Conservation (phyloP, 2,113 vertebrate genomes). For the Chauna torquata region DNA sequence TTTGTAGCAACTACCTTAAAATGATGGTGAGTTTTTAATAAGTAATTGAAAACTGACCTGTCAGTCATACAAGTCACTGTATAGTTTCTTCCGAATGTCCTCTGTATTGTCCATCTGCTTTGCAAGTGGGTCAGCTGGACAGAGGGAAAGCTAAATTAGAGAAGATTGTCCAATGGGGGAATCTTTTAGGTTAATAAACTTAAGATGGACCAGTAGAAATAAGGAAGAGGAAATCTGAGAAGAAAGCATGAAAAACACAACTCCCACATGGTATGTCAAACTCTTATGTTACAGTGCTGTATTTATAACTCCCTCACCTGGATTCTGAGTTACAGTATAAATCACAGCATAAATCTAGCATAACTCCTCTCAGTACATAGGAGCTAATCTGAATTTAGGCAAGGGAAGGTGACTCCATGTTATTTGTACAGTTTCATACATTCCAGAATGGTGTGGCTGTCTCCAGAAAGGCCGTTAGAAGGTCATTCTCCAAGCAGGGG, state of each 20-base stretch:
- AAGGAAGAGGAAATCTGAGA: not conserved
- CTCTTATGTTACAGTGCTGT: not conserved
- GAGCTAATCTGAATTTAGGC: not conserved
- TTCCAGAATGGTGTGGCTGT: not conserved
- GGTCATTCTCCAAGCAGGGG: not conserved
- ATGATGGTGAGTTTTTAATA: not conserved
- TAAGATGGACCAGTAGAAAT: not conserved
- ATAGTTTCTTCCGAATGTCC: not conserved
- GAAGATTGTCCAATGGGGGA: not conserved
- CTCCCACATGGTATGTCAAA: not conserved
- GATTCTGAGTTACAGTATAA: not conserved
- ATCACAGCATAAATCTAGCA: not conserved
- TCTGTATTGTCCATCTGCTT: not conserved
- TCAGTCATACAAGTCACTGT: not conserved
- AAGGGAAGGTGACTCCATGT: not conserved
- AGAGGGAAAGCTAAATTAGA: not conserved
- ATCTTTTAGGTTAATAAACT: not conserved
- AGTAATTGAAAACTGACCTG: not conserved
- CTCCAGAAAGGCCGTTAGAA: not conserved
- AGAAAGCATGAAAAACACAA: not conserved
- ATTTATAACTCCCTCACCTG: not conserved
- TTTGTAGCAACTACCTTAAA: not conserved
- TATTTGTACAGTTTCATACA: too few species aligned
- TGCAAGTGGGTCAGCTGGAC: not conserved
- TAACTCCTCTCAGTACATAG: not conserved